phyloP scores from a whole-genome alignment of 30 jellyfish, hydroid and myxozoan species.

The Cassiopea andromeda region DNA sequence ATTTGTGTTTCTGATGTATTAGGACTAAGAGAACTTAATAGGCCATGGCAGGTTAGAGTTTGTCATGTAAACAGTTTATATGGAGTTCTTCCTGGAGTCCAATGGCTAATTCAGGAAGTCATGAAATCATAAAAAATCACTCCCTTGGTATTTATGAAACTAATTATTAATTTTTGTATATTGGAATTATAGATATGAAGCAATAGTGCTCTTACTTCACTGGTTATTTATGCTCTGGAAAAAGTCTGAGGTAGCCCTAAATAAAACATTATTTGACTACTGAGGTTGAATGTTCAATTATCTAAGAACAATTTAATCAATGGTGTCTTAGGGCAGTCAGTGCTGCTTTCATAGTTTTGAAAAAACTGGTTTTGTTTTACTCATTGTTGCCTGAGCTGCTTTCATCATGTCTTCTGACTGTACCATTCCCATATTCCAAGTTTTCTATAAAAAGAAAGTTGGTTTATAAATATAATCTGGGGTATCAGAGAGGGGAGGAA shows the following conservation, averaged over 20 bases:
- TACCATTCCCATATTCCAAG: slow-evolving; percentile 91
- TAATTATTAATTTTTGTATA: too few species aligned
- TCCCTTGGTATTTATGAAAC: neutral
- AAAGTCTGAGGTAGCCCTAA: too few species aligned
- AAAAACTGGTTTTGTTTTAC: slow-evolving; percentile 70
- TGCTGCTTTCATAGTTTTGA: slow-evolving; percentile 65
- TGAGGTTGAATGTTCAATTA: too few species aligned
- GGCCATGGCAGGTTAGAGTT: slow-evolving; percentile 96
- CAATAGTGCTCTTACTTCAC: too few species aligned
- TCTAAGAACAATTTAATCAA: too few species aligned
- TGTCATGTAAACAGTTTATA: slow-evolving; percentile 79
- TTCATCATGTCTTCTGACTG: slow-evolving; percentile 83
- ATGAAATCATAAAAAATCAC: slow-evolving; percentile 23
- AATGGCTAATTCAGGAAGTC: slow-evolving; percentile 82
- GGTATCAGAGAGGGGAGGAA: too few species aligned
- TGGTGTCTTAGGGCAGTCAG: neutral
- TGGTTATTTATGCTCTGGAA: too few species aligned
- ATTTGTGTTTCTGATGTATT: slow-evolving; percentile 76
- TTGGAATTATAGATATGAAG: too few species aligned
- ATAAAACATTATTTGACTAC: too few species aligned
- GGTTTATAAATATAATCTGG: too few species aligned
- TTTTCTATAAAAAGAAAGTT: slow-evolving; percentile 34
- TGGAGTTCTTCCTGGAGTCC: slow-evolving; percentile 91
- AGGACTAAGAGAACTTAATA: slow-evolving; percentile 61
- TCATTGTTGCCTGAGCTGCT: slow-evolving; percentile 88